Conservation (phyloP, 2,797 vertebrate species). For the Monodelphis domestica region DNA sequence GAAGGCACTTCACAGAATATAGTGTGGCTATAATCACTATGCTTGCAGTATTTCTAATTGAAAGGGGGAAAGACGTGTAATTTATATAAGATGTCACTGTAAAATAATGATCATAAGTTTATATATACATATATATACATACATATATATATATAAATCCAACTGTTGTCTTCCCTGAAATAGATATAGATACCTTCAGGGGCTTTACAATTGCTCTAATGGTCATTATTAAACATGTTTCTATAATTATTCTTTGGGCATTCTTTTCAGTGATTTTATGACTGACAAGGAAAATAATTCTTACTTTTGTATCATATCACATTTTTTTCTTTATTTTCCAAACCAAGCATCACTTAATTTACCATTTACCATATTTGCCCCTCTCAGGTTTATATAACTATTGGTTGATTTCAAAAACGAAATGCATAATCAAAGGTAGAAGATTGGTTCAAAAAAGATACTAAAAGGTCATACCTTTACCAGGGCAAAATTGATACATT, state of each 20-base stretch:
- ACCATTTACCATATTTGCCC: neutral
- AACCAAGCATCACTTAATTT: neutral
- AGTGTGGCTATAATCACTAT: neutral
- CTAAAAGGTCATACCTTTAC: neutral
- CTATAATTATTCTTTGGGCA: neutral
- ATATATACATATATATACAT: too few relatives aligned
- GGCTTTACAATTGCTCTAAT: neutral
- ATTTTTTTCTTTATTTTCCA: neutral
- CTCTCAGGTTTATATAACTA: neutral
- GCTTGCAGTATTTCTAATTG: neutral
- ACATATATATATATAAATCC: neutral
- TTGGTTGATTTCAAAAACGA: neutral
- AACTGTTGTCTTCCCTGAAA: neutral
- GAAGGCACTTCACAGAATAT: constrained; percentile 41
- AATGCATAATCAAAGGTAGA: neutral
- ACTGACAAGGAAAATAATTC: neutral
- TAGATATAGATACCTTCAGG: neutral
- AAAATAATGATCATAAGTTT: neutral
- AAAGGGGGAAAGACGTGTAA: neutral
- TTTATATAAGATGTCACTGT: neutral
- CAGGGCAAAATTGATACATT: neutral
- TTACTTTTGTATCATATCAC: neutral
- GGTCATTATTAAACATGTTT: neutral
- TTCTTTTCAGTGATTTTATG: neutral
- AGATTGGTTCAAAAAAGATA: neutral